Conservation (phyloP, 2,113 vertebrate genomes). For the Cynoglossus semilaevis region DNA sequence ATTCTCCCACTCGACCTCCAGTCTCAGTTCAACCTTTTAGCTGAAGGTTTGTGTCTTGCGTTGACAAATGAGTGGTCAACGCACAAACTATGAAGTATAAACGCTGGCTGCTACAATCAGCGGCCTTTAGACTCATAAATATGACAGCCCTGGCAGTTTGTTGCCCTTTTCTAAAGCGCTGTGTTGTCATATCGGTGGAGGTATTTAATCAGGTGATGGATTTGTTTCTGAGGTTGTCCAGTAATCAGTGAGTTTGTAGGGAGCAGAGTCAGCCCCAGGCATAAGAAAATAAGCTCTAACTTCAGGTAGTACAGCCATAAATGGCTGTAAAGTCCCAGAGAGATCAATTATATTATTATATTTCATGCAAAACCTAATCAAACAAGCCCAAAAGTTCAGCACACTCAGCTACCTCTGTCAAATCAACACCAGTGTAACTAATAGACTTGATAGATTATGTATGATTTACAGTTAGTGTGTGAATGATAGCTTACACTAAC, state of each 20-base stretch:
- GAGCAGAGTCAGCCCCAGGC: neutral
- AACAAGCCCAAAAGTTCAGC: too few species aligned
- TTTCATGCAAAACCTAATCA: too few species aligned
- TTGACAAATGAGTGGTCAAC: constrained; percentile 61
- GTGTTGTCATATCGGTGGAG: constrained; percentile 36
- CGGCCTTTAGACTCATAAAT: constrained; percentile 40
- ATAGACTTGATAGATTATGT: neutral
- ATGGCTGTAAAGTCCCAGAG: neutral
- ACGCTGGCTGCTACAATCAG: constrained; percentile 18
- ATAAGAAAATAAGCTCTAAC: neutral
- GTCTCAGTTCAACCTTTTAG: constrained; percentile 16
- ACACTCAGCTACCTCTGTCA: neutral
- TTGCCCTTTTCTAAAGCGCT: constrained; percentile 38
- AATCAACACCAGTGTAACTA: neutral
- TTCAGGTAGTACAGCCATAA: neutral
- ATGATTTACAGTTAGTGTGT: neutral
- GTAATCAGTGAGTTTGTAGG: constrained; percentile 34
- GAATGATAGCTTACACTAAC: neutral
- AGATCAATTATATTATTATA: neutral
- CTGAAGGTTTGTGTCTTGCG: constrained; percentile 42
- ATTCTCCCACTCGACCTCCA: constrained; percentile 9
- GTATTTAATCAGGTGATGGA: constrained; percentile 61
- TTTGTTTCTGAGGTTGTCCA: constrained; percentile 47
- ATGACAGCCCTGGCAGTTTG: constrained; percentile 50
- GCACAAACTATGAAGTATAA: constrained; percentile 20